Conservation (phyloP, 2,797 vertebrate species). For the Danio tinwini region DNA sequence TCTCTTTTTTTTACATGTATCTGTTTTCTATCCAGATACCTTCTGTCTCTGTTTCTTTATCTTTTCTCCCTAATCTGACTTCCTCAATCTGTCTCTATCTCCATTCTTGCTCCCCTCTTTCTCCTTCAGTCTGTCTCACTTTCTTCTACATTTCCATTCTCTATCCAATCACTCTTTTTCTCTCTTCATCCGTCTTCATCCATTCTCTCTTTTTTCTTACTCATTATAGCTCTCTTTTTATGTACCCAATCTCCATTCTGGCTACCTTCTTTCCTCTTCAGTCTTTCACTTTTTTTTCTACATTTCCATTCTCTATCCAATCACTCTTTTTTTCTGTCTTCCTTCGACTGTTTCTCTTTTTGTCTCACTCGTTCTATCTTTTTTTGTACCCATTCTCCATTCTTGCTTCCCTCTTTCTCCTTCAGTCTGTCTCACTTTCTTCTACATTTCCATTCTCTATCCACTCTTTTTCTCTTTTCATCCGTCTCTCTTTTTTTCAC, state of each 20-base stretch:
- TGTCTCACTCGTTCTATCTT: not conserved
- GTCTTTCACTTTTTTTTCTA: no score
- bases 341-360: not conserved
- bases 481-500: no score
- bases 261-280: not conserved
- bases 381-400: not conserved
- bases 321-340: no score
- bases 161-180: not conserved
- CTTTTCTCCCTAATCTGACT: conserved; percentile 19
- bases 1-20: not conserved
- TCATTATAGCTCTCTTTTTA: no score
- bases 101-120: not conserved
- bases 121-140: not conserved
- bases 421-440: no score
- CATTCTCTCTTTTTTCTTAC: conserved; percentile 26
- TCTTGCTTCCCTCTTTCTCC: no score
- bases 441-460: no score
- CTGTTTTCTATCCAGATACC: not conserved
- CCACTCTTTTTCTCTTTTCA: no score
- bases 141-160: not conserved
- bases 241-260: not conserved
- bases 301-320: no score
- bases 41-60: not conserved
- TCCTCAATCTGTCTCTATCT: not conserved
- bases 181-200: not conserved